A percentile compares a stretch with the other conserved stretches of the same genome.
Evolutionary conservation across 1,140 invertebrate genomes (phyloP).

Genomic region (Megathymus violae): DNA sequence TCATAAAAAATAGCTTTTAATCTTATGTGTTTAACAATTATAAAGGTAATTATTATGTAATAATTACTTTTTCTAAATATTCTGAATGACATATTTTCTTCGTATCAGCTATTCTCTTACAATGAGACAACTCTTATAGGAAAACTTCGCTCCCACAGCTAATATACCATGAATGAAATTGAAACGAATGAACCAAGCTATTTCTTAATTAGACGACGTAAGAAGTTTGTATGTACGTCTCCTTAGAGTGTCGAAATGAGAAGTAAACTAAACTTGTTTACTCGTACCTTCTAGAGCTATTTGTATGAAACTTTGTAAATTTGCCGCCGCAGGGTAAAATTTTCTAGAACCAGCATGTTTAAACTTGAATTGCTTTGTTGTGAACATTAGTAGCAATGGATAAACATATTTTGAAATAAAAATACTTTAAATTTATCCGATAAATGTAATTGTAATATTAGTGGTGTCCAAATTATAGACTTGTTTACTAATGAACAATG

Average conservation of each 20-base stretch:
- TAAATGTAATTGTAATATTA: no score
- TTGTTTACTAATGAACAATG: no score
- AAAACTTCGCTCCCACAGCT: constrained; percentile 42
- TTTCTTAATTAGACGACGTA: constrained; percentile 70
- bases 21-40: no score
- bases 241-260: constrained; percentile 71
- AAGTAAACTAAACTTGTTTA: constrained; percentile 76
- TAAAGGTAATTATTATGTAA: no score
- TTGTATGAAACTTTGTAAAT: constrained; percentile 71
- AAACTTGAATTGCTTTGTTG: constrained; percentile 51
- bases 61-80: no score
- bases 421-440: background rate
- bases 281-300: constrained; percentile 69
- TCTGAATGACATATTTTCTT: no score
- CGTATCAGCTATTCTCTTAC: no score
- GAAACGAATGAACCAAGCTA: constrained; percentile 73
- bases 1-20: no score
- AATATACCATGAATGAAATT: constrained; percentile 63
- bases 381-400: constrained; percentile 3
- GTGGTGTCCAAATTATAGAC: no score
- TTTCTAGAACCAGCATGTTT: constrained; percentile 55
- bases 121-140: constrained; percentile 29
- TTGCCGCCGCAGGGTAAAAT: constrained; percentile 57
- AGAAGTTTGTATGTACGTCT: constrained; percentile 68
- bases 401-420: constrained; percentile 5